phyloP scores from a whole-genome alignment of 2,888 invertebrate genomes.

The Folsomia candida region DNA sequence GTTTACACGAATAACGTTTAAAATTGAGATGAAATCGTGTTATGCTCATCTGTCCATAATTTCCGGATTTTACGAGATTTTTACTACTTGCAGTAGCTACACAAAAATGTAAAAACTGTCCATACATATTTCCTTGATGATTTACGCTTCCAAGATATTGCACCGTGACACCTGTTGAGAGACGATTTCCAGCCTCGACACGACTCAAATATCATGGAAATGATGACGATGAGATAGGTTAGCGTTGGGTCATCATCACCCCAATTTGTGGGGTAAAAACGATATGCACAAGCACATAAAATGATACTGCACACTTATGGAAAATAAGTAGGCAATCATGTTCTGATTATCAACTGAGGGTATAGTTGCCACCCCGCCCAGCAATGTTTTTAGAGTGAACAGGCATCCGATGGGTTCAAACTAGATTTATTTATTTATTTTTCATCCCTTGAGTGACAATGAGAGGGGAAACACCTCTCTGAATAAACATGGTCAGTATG shows the following conservation, averaged over 20 bases:
- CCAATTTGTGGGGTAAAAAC: neutral
- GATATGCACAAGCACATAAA: neutral
- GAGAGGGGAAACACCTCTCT: neutral
- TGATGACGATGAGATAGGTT: no score
- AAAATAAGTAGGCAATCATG: neutral
- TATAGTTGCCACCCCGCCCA: no score
- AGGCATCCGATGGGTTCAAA: no score
- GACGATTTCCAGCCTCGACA: neutral
- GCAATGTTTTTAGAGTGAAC: no score
- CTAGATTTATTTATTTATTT: neutral
- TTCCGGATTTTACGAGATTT: neutral
- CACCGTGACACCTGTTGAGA: conserved; percentile 7
- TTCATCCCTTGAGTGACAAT: neutral
- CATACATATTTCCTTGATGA: neutral
- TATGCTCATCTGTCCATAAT: no score
- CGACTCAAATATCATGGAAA: no score
- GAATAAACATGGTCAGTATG: neutral
- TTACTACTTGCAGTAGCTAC: neutral
- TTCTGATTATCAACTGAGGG: no score
- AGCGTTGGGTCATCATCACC: no score
- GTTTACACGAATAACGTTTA: neutral
- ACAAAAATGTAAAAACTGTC: neutral
- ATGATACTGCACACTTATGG: neutral
- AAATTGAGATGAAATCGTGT: neutral
- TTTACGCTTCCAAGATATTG: neutral